phyloP scores from a whole-genome alignment of 2,113 vertebrate genomes.

The Erythrocercus mccallii region DNA sequence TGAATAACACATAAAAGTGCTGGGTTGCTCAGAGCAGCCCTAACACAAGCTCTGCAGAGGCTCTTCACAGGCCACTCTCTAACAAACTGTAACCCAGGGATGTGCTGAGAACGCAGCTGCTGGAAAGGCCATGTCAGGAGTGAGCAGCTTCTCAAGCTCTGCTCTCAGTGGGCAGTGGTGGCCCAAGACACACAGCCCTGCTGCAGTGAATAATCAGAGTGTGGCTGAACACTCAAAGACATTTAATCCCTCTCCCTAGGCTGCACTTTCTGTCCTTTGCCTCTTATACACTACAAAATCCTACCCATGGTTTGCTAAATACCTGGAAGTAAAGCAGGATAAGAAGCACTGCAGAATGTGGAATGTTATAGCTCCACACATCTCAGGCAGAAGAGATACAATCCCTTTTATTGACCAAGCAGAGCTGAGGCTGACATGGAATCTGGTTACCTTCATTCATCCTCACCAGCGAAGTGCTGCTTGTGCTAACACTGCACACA shows the following conservation, averaged over 20 bases:
- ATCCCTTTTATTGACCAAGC: neutral
- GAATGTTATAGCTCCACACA: neutral
- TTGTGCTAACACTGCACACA: neutral
- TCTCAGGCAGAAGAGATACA: neutral
- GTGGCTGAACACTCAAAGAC: neutral
- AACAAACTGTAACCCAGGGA: rapidly evolving
- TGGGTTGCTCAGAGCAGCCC: neutral
- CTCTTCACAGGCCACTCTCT: neutral
- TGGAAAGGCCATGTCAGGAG: neutral
- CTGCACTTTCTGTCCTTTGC: neutral
- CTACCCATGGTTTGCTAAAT: neutral
- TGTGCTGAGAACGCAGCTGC: neutral
- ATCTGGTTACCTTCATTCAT: neutral
- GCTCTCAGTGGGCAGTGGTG: rapidly evolving
- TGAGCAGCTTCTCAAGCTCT: neutral
- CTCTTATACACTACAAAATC: neutral
- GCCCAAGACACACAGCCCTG: neutral
- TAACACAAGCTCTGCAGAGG: neutral
- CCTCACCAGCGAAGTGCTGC: neutral
- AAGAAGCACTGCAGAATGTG: neutral
- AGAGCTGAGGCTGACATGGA: neutral
- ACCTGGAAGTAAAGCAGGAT: neutral
- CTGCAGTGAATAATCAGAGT: neutral
- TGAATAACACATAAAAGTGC: neutral
- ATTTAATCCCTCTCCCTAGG: neutral